Evolutionary conservation across 2,797 vertebrate genomes (phyloP).

Genomic region (Micropoecilia bifurca): DNA sequence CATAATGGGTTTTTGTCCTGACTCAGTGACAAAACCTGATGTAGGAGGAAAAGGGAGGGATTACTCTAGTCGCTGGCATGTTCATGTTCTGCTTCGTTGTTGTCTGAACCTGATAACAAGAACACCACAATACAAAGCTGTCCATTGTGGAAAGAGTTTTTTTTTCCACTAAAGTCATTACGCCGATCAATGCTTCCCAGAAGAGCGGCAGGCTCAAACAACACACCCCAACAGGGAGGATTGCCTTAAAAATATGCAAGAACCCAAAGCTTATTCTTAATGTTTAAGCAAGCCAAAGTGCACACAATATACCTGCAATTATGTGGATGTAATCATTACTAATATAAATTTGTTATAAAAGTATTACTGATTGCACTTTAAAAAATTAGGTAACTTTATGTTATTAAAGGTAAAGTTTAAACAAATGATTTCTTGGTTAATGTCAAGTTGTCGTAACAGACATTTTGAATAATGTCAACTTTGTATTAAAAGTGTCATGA

Average conservation of each 20-base stretch:
- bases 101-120: conserved; percentile 66
- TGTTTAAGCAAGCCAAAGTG: conserved; percentile 46
- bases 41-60: conserved; percentile 36
- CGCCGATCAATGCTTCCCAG: conserved; percentile 65
- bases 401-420: too few relatives aligned
- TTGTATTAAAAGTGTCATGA: too few relatives aligned
- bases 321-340: conserved; percentile 21
- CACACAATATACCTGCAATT: conserved; percentile 50
- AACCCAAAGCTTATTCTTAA: conserved; percentile 52
- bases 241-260: conserved; percentile 53
- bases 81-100: conserved; percentile 54
- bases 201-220: conserved; percentile 44
- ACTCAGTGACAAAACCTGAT: conserved; percentile 59
- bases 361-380: too few relatives aligned
- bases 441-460: too few relatives aligned
- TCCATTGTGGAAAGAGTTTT: conserved; percentile 51
- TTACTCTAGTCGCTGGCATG: conserved; percentile 46
- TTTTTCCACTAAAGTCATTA: conserved; percentile 65
- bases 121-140: conserved; percentile 59
- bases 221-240: conserved; percentile 48
- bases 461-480: too few relatives aligned
- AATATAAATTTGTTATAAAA: too few relatives aligned
- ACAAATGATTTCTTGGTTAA: too few relatives aligned
- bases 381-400: too few relatives aligned
- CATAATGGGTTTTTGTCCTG: conserved; percentile 55